phyloP scores from a whole-genome alignment of 2,888 invertebrate genomes.

The Ophion ellenae region DNA sequence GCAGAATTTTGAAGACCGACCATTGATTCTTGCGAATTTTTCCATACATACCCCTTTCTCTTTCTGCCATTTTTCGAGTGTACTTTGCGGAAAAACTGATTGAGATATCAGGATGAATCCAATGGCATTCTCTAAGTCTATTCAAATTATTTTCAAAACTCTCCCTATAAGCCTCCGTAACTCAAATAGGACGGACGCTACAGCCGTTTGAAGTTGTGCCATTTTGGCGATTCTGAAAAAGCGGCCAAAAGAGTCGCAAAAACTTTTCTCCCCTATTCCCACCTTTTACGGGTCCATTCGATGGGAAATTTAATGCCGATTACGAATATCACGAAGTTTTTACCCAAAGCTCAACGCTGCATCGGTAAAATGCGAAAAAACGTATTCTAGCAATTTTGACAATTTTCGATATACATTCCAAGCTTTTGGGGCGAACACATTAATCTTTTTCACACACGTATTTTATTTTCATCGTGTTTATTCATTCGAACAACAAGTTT shows the following conservation, averaged over 20 bases:
- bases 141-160: too few species aligned
- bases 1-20: too few species aligned
- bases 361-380: background rate
- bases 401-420: background rate
- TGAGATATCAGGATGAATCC: too few species aligned
- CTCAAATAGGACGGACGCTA: too few species aligned
- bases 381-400: background rate
- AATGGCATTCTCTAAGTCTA: too few species aligned
- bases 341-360: background rate
- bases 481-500: conserved; percentile 51
- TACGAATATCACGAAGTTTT: background rate
- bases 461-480: conserved; percentile 30
- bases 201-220: too few species aligned
- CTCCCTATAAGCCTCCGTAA: too few species aligned
- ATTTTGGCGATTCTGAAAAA: too few species aligned
- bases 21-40: too few species aligned
- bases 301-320: background rate
- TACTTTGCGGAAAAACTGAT: background rate
- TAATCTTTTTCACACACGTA: background rate
- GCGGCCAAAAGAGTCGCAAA: too few species aligned
- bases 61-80: background rate
- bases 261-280: too few species aligned
- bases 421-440: background rate
- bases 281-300: background rate
- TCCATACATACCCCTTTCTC: too few species aligned